Evolutionary conservation across 2,888 invertebrate species (phyloP).

Genomic region (Microctonus hyperodae): DNA sequence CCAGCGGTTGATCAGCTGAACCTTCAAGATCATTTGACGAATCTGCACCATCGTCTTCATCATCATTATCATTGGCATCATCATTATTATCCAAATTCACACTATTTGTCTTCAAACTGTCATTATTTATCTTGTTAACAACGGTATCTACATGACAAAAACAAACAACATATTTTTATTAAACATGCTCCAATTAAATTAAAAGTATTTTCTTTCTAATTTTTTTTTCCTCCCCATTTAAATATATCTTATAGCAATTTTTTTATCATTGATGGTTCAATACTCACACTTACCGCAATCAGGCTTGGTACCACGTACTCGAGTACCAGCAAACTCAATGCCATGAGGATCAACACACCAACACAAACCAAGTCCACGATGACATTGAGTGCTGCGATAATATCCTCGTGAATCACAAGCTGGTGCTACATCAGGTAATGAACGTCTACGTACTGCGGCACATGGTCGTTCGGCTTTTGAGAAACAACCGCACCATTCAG

Average conservation of each 20-base stretch:
- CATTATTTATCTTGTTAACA: slow-evolving; percentile 63
- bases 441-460: slow-evolving; percentile 81
- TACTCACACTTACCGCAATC: slow-evolving; percentile 73
- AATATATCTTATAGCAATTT: background rate
- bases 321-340: slow-evolving; percentile 84
- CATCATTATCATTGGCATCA: slow-evolving; percentile 73
- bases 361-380: slow-evolving; percentile 85
- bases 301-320: slow-evolving; percentile 77
- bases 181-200: too few relatives aligned
- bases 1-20: slow-evolving; percentile 78
- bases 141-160: slow-evolving; percentile 58
- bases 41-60: slow-evolving; percentile 76
- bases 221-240: background rate
- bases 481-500: slow-evolving; percentile 85
- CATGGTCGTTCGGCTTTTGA: slow-evolving; percentile 83
- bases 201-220: background rate
- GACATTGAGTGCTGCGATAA: slow-evolving; percentile 87
- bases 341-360: slow-evolving; percentile 96
- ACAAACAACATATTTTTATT: background rate
- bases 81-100: slow-evolving; percentile 63
- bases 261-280: slow-evolving; percentile 20
- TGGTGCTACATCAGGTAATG: slow-evolving; percentile 71
- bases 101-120: slow-evolving; percentile 61
- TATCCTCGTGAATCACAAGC: slow-evolving; percentile 86
- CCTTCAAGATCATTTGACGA: slow-evolving; percentile 76